phyloP scores from a whole-genome alignment of 2,797 vertebrate genomes.

The Trachops cirrhosus region DNA sequence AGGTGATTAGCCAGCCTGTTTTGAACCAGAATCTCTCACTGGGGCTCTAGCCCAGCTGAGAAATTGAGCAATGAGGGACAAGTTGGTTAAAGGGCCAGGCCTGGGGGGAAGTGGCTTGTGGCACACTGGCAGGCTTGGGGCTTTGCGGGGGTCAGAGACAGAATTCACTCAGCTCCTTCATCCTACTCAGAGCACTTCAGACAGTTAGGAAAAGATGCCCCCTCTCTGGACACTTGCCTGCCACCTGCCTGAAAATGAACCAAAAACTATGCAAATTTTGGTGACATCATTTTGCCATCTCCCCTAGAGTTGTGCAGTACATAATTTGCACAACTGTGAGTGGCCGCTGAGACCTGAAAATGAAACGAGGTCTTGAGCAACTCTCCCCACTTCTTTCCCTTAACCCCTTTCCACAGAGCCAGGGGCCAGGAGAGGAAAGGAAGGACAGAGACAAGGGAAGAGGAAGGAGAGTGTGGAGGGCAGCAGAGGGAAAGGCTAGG shows the following conservation, averaged over 20 bases:
- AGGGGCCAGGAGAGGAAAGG: not conserved
- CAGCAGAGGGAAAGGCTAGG: not conserved
- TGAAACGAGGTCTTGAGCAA: not conserved
- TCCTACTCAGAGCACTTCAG: not conserved
- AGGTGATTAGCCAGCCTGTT: not conserved
- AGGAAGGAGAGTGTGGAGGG: not conserved
- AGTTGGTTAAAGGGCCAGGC: not conserved
- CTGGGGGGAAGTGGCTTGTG: not conserved
- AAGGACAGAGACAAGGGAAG: not conserved
- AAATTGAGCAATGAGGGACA: not conserved
- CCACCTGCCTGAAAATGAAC: not conserved
- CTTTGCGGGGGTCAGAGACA: not conserved
- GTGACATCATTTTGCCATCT: not conserved
- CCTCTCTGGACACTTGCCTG: not conserved
- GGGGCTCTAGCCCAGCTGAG: not conserved
- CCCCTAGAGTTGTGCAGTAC: not conserved
- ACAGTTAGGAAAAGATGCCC: not conserved
- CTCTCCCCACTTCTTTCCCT: not conserved
- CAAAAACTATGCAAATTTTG: not conserved
- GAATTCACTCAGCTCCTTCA: not conserved
- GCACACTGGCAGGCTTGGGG: not conserved
- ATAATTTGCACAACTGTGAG: not conserved
- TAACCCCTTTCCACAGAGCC: not conserved
- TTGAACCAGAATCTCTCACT: not conserved
- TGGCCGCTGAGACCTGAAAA: not conserved